These are phyloP conservation scores for Amphipoea lucens DNA, from an alignment of 2,888 invertebrate genomes.

Conservation along the genomic window DNA sequence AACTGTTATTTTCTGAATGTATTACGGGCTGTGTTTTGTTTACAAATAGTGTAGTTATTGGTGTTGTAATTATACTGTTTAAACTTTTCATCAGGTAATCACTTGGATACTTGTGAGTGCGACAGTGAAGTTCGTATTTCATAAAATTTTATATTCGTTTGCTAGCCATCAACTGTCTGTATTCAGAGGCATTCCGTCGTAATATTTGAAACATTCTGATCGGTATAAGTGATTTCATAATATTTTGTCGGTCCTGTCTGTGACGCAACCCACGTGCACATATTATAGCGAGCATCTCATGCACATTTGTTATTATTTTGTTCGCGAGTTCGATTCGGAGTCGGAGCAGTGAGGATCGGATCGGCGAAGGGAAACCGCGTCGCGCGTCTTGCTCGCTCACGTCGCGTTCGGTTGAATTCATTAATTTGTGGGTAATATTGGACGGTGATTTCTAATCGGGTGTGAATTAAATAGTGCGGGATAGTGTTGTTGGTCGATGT, in stretches of 20 bases:
- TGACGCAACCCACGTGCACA: constrained; percentile 90
- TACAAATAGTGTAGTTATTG: constrained; percentile 86
- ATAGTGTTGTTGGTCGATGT: constrained; percentile 79
- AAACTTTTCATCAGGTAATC: constrained; percentile 78
- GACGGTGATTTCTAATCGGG: constrained; percentile 77
- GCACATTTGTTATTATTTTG: constrained; percentile 94
- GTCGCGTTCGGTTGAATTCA: constrained; percentile 77
- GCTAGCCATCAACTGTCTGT: constrained; percentile 79
- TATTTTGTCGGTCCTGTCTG: constrained; percentile 78
- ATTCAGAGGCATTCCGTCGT: constrained; percentile 79
- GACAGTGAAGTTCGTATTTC: constrained; percentile 85
- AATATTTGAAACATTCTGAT: constrained; percentile 75
- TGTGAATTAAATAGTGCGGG: constrained; percentile 83
- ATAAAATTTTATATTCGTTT: constrained; percentile 84
- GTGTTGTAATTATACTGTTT: constrained; percentile 78
- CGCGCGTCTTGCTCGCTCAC: constrained; percentile 82
- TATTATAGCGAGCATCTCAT: constrained; percentile 89
- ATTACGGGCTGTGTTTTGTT: constrained; percentile 88
- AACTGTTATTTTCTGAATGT: constrained; percentile 88
- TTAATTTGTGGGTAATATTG: constrained; percentile 78
- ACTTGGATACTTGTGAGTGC: constrained; percentile 81
- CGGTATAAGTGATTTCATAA: constrained; percentile 75
- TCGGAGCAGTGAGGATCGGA: constrained; percentile 84
- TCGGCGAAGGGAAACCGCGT: constrained; percentile 84
- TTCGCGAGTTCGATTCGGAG: constrained; percentile 91